Base-by-base conservation (phyloP, 2,797 vertebrate species). In the Myotis vivesi region DNA sequence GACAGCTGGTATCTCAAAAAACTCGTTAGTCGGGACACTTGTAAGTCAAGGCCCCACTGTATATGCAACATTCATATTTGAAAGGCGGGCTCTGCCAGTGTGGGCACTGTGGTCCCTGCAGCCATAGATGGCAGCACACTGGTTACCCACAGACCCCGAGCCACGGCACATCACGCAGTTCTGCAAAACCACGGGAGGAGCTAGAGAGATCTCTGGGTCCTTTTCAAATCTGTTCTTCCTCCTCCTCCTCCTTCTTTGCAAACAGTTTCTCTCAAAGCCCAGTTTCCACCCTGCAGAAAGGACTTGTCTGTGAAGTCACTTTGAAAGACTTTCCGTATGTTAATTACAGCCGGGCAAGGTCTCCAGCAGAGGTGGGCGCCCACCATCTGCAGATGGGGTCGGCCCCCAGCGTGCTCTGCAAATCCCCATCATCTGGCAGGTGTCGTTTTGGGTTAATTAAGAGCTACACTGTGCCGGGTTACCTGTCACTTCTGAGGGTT, bases 371-470 rank as follows among this genome's bases (percentile, higher is more conserved):
- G 96, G 97, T 86, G 88, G 92, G 93, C 92, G 93, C 95, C 95
- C 85, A 59, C 96, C 96, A 96, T 96, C 97, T 97, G 97, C 94
- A 93, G 96, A 95, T 46, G 91, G 95, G 96, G 94, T 95, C 92
- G 66, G 96, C 96, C 97, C 96, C 94, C 46, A 41, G 95, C 2
- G 17, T n/a, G 96, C 95, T 89, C 85, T 87, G 97, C 97, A 97
- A 96, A 97, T 97, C 96, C 97, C 94, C 57, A 10, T 97, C 97
- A 97, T 97, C 97, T 97, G 96, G 96, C 97, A 97, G 96, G 97
- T 97, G 97, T 97, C 97, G 59, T 93, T 97, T 96, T 96, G 95
- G 97, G 97, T 97, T 97, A 97, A 97, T 97, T 96, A 97, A 97
- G 97, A 97, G 97, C 97, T 97, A 86, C 49, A 23, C 77, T 71